Evolutionary conservation across 2,797 vertebrate genomes (phyloP).

Genomic region (Channallabes apus): DNA sequence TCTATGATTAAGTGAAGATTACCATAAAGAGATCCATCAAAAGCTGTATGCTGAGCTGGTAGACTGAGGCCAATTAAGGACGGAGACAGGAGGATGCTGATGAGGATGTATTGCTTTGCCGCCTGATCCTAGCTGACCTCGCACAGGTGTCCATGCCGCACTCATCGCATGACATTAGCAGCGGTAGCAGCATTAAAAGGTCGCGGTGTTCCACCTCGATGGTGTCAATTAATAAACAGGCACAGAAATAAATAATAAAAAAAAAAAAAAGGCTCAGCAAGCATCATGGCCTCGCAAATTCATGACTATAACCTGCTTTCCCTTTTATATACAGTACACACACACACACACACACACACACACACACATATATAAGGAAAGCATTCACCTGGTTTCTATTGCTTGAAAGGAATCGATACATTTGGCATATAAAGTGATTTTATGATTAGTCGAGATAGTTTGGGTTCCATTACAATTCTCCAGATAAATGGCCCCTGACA

Average conservation of each 20-base stretch:
- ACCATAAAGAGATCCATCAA: constrained; percentile 58
- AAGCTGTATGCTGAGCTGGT: constrained; percentile 34
- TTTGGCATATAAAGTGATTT: constrained; percentile 54
- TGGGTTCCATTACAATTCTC: constrained; percentile 59
- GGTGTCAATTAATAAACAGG: constrained; percentile 57
- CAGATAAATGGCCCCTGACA: constrained; percentile 54
- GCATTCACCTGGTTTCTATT: constrained; percentile 41
- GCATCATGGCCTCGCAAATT: constrained; percentile 12
- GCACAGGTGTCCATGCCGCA: constrained; percentile 20
- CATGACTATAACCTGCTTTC: constrained; percentile 40
- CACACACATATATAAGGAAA: not conserved
- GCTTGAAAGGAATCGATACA: constrained; percentile 41
- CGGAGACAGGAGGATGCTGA: constrained; percentile 34
- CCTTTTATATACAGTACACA: constrained; percentile 1
- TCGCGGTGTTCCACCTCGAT: constrained; percentile 50
- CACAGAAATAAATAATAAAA: constrained; percentile 14
- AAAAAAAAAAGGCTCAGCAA: constrained; percentile 40
- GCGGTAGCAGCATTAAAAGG: constrained; percentile 48
- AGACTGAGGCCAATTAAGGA: constrained; percentile 25
- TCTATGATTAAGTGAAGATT: constrained; percentile 54
- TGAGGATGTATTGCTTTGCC: constrained; percentile 46
- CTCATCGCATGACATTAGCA: constrained; percentile 38
- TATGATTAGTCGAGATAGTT: constrained; percentile 58
- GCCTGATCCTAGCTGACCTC: not conserved
- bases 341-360: too few species aligned